phyloP scores from a whole-genome alignment of 2,797 vertebrate genomes.

The Fistularia commersonii region DNA sequence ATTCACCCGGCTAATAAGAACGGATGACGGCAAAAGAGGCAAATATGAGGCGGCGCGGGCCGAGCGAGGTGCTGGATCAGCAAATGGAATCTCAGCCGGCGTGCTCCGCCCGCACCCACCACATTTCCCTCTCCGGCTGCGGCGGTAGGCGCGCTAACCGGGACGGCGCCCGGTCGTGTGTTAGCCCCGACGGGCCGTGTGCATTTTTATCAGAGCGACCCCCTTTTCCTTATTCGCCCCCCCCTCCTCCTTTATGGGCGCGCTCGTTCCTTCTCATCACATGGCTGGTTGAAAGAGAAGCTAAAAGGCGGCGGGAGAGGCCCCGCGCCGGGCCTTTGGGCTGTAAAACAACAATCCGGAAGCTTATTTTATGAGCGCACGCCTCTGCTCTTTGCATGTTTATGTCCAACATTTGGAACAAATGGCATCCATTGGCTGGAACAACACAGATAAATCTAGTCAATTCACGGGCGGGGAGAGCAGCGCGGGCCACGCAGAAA shows the following conservation, averaged over 20 bases:
- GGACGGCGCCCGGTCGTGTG: too few species aligned
- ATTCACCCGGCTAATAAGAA: slow-evolving; percentile 93
- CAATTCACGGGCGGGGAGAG: slow-evolving; percentile 54
- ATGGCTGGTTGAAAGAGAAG: slow-evolving; percentile 56
- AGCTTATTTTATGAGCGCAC: slow-evolving; percentile 69
- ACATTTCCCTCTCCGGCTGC: not conserved
- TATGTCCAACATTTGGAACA: slow-evolving; percentile 76
- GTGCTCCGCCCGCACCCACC: slow-evolving; percentile 29
- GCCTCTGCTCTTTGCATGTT: slow-evolving; percentile 75
- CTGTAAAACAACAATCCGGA: slow-evolving; percentile 64
- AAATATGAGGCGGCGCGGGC: slow-evolving; percentile 85
- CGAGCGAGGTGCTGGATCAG: slow-evolving; percentile 83
- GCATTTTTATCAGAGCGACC: slow-evolving; percentile 70
- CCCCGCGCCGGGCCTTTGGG: slow-evolving; percentile 53
- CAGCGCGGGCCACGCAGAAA: slow-evolving; percentile 53
- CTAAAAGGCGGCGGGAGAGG: slow-evolving; percentile 63
- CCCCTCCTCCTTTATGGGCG: slow-evolving; percentile 49
- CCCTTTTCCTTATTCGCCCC: slow-evolving; percentile 5
- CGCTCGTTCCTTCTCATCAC: slow-evolving; percentile 65
- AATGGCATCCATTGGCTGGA: slow-evolving; percentile 73
- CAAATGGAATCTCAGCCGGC: slow-evolving; percentile 78
- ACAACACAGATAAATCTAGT: slow-evolving; percentile 74
- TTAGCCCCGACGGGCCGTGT: slow-evolving; percentile 62
- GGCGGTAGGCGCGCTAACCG: too few species aligned
- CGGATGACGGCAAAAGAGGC: slow-evolving; percentile 85